Evolutionary conservation across 2,797 vertebrate species (phyloP), one percentile per base, ranked within the genome.

Genomic region (Gymnothorax javanicus): DNA sequence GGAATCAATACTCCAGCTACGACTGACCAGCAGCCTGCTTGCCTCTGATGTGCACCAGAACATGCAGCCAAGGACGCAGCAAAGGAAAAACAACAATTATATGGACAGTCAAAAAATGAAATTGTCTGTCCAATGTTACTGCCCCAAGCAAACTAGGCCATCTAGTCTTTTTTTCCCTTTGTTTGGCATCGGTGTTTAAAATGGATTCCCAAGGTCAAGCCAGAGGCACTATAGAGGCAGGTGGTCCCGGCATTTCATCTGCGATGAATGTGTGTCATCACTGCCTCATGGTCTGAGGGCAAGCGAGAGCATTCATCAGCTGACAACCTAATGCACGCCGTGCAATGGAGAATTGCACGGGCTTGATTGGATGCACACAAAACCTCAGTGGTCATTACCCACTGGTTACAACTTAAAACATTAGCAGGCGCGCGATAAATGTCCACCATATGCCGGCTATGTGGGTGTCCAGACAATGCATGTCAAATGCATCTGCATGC

Each of bases 201-300:
- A 91, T 92, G 89, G 89, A 91, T 89, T 91, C 90, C 89, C 94
- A 95, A 96, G 95, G 96, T 96, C 94, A 94, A 93, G 50, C 59
- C 82, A 85, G 52, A 86, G 93, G 93, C 93, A 93, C 92, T 90
- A 85, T 93, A 93, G 92, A 87, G 93, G 90, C 79, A 89, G 94
- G 94, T 94, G 93, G 94, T 95, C 92, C 87, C 9, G 87, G 91
- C 90, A 93, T 92, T 93, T 93, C 94, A 94, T 94, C 94, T 95
- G 92, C 90, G 90, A 90, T 91, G 91, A 93, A 94, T 92, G 91
- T 92, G 92, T 95, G 94, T 96, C 95, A 96, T 94, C 94, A 77
- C 94, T 86, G 87, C 89, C 87, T 84, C 88, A 88, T 86, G 90
- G 93, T 90, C 89, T 86, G 89, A 93, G 86, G 90, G 90, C 92